Base-by-base conservation (phyloP, 2,797 vertebrate genomes). In the Leptatherina wallacei region DNA sequence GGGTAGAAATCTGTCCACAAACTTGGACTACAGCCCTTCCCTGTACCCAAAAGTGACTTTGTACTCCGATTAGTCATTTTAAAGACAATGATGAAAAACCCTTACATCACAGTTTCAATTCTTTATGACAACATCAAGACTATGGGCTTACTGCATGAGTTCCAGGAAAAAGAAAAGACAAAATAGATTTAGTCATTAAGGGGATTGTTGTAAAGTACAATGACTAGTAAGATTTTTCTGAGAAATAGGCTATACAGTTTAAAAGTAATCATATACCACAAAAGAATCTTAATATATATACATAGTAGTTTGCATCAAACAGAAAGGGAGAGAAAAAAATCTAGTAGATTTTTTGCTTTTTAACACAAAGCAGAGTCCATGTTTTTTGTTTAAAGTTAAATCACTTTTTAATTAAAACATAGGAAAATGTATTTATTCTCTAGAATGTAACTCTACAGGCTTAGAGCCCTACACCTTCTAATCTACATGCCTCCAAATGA, bases 41-140 rank as follows among this genome's bases (percentile, higher is more conserved):
- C 18, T 65, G 16, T 86, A 78, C 69, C 81, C 12, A 11, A 67
- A 60, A 78, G 47, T 75, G 78, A 69, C 33, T 29, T 65, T 80
- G 69, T 71, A 54, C 49, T 74, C 61, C 69, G 61, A 85, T 77
- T 69, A 71, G 78, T 85, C 77, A 83, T 64, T 80, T 73, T 61
- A 59, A 32, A 22, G 47, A 60, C 29, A 6, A 38, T 20, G 40
- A 71, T 68, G 36, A 71, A 73, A 71, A 51, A 61, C 47, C 16
- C 57, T 81, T 44, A 29, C 59, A 81, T 78, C 69, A 75, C 65
- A 60, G 38, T 88, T 87, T 81, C 61, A 29, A 52, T 52, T 75
- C 65, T 51, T 56, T 11, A 58, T 35, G 70, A 13, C 27, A 1
- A 61, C 3, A 2, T 73, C 24, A 38, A 63, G 71, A 68, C 47